These are phyloP conservation scores for Apotomis turbidana DNA, from an alignment of 2,888 invertebrate species.

Conservation along the genomic window DNA sequence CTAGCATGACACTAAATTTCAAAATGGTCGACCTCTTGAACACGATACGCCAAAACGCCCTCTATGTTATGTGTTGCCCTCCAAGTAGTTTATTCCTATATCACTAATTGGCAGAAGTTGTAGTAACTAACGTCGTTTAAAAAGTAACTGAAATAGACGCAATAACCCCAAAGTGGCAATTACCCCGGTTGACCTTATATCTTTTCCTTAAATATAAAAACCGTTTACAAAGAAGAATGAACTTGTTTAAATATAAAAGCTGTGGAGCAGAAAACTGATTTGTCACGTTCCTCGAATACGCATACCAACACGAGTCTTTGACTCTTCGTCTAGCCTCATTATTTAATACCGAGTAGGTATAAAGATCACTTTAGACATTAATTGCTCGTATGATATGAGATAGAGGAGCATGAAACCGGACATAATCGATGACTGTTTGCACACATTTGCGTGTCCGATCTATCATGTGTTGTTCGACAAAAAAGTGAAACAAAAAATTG, in stretches of 20 bases:
- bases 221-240: conserved; percentile 38
- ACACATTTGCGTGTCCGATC: conserved; percentile 57
- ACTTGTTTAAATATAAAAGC: conserved; percentile 42
- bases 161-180: no score
- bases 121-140: no score
- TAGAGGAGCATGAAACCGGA: conserved; percentile 54
- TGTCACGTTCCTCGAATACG: conserved; percentile 38
- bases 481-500: conserved; percentile 43
- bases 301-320: conserved; percentile 37
- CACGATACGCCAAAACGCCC: no score
- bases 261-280: conserved; percentile 40
- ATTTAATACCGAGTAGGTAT: conserved; percentile 25
- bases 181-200: no score
- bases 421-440: conserved; percentile 56
- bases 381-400: conserved; percentile 36
- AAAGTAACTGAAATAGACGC: no score
- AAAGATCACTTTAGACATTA: conserved; percentile 57
- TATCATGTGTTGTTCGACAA: conserved; percentile 57
- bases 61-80: no score
- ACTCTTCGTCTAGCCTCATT: conserved; percentile 27
- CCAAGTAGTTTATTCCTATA: no score
- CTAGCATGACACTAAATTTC: no score
- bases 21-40: no score
- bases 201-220: conserved; percentile 37
- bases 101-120: no score